These are phyloP conservation scores for Atlantisia rogersi DNA, from an alignment of 2,113 vertebrate genomes.

Conservation along the genomic window DNA sequence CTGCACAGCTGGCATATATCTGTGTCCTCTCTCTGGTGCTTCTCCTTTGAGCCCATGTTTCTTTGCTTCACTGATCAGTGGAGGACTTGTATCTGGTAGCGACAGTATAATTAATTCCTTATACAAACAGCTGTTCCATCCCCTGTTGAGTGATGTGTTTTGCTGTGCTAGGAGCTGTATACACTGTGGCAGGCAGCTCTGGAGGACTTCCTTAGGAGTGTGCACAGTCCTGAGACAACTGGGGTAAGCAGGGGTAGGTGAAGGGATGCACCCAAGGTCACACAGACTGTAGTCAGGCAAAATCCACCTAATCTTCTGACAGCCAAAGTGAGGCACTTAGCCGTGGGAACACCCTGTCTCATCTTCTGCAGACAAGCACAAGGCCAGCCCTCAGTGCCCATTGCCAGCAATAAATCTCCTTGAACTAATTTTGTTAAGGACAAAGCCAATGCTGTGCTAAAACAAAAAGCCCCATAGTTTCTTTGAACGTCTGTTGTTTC, in stretches of 20 bases:
- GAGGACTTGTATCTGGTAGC: slow-evolving; percentile 17
- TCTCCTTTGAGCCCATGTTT: background rate
- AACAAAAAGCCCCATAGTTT: background rate
- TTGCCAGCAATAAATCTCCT: slow-evolving; percentile 54
- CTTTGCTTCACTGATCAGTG: slow-evolving; percentile 4
- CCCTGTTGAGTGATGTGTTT: background rate
- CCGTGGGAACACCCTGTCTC: slow-evolving; percentile 6
- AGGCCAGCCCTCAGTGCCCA: background rate
- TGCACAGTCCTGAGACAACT: background rate
- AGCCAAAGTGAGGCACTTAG: background rate
- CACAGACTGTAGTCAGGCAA: background rate
- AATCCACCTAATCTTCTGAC: background rate
- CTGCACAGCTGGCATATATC: background rate
- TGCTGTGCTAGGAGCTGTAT: background rate
- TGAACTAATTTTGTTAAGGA: slow-evolving; percentile 49
- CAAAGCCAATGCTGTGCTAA: background rate
- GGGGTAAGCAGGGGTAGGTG: background rate
- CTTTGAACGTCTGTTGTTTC: background rate
- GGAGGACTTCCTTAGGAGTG: background rate
- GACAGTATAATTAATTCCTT: slow-evolving; percentile 36
- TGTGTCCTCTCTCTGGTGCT: background rate
- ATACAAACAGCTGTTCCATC: slow-evolving; percentile 33
- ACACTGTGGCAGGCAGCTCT: background rate
- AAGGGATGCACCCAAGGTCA: background rate
- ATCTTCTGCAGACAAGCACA: slow-evolving; percentile 25